Conservation (phyloP, 2,797 vertebrate species). For the Poecilia velifera region DNA sequence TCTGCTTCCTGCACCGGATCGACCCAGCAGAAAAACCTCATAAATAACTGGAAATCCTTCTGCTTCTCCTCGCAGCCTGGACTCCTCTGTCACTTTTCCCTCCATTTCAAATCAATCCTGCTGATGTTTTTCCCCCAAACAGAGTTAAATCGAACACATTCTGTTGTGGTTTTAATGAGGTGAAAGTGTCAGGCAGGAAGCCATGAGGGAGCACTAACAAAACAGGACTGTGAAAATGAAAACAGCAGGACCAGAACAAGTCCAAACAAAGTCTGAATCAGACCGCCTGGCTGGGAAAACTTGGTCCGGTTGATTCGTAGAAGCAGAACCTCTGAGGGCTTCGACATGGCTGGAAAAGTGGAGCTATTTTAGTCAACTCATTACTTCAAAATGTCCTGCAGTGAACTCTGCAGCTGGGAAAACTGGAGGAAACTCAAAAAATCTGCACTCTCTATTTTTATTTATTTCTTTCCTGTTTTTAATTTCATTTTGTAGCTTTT, state of each 20-base stretch:
- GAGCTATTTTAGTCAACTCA: slow-evolving; percentile 12
- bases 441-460: background rate
- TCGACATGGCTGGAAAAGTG: slow-evolving; percentile 3
- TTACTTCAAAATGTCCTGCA: background rate
- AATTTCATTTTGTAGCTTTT: background rate
- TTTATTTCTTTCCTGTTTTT: background rate
- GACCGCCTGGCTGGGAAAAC: background rate
- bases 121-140: background rate
- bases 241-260: background rate
- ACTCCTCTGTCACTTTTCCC: background rate
- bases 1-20: slow-evolving; percentile 42
- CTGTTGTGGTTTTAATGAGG: background rate
- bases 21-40: slow-evolving; percentile 13
- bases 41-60: background rate
- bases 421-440: background rate
- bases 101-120: background rate
- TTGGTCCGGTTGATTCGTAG: slow-evolving; percentile 8
- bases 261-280: background rate
- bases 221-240: background rate
- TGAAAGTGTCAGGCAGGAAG: background rate
- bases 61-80: background rate
- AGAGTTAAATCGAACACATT: background rate
- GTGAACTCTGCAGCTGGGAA: background rate
- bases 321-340: slow-evolving; percentile 7
- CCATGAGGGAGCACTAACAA: background rate